Evolutionary conservation across 2,888 invertebrate genomes (phyloP).

Genomic region (Netelia fuscicornis): DNA sequence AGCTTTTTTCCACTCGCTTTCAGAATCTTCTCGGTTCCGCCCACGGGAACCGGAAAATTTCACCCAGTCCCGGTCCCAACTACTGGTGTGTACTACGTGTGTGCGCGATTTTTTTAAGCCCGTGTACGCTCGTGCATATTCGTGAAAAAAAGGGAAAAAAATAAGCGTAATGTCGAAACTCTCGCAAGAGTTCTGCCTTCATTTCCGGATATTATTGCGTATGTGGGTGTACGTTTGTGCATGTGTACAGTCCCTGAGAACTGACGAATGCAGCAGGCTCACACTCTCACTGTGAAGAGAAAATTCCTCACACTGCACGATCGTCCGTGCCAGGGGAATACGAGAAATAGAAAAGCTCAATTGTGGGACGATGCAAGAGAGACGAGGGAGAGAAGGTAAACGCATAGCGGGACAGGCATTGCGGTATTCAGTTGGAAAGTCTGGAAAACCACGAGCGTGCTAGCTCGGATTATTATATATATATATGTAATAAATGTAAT

Average conservation of each 20-base stretch:
- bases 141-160: constrained; percentile 9
- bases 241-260: constrained; percentile 20
- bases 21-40: constrained; percentile 42
- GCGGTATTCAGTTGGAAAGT: constrained; percentile 62
- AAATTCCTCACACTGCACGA: constrained; percentile 27
- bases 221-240: constrained; percentile 4
- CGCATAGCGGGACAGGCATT: constrained; percentile 61
- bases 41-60: constrained; percentile 39
- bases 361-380: constrained; percentile 28
- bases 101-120: constrained; percentile 11
- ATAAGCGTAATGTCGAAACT: constrained; percentile 23
- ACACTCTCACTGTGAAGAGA: constrained; percentile 1
- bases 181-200: constrained; percentile 38
- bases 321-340: constrained; percentile 50
- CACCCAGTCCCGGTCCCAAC: not conserved
- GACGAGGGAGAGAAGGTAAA: not conserved
- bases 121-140: constrained; percentile 1
- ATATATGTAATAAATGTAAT: not conserved
- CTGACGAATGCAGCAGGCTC: constrained; percentile 42
- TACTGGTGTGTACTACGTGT: too few relatives aligned
- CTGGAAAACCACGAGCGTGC: constrained; percentile 44
- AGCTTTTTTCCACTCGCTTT: constrained; percentile 58
- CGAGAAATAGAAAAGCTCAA: constrained; percentile 40
- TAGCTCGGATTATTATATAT: constrained; percentile 12
- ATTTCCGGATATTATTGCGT: constrained; percentile 27